phyloP scores from a whole-genome alignment of 2,113 vertebrate genomes.

The Picathartes gymnocephalus region DNA sequence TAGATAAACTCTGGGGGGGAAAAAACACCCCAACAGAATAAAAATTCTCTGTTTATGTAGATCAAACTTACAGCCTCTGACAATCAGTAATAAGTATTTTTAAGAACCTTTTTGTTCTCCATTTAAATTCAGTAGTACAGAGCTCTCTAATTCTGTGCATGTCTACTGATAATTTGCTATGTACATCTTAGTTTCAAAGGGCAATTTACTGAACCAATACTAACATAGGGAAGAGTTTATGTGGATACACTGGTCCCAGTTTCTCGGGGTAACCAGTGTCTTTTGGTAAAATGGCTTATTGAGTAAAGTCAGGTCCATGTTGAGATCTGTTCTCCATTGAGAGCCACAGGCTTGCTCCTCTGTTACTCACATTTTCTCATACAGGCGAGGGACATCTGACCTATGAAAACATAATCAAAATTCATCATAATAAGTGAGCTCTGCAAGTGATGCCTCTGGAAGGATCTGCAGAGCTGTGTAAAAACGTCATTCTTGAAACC shows the following conservation, averaged over 20 bases:
- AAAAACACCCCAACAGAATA: background rate
- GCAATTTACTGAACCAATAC: background rate
- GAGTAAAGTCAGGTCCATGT: background rate
- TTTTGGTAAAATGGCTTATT: background rate
- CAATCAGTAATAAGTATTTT: conserved; percentile 3
- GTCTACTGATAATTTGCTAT: background rate
- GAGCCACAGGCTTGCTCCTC: background rate
- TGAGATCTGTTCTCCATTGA: background rate
- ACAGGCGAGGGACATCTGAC: background rate
- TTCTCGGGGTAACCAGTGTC: background rate
- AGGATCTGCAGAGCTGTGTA: background rate
- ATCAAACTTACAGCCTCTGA: background rate
- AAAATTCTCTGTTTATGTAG: background rate
- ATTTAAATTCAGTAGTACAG: background rate
- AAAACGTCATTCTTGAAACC: background rate
- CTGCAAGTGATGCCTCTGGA: background rate
- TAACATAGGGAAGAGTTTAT: background rate
- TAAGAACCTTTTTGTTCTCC: background rate
- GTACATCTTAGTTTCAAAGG: background rate
- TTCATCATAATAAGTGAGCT: background rate
- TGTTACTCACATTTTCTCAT: background rate
- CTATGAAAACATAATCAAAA: background rate
- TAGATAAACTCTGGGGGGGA: background rate
- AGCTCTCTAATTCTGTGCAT: background rate
- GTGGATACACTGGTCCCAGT: background rate